Evolutionary conservation across 1,140 invertebrate species (phyloP), one percentile per base, ranked within the genome.

Genomic region (Saccostrea glomerata): DNA sequence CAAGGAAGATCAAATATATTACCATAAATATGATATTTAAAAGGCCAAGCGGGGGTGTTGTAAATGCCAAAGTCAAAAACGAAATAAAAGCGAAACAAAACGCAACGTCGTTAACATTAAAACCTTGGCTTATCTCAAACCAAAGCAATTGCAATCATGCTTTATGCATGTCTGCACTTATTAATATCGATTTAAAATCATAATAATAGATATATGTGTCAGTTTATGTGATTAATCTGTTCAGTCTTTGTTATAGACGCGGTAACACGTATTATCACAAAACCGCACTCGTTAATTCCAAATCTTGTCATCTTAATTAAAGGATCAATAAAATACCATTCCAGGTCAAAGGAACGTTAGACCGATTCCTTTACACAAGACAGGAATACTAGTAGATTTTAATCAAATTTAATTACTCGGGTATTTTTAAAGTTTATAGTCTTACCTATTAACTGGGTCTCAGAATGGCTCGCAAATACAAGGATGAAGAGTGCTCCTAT

Each of bases 361-460:
- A 30, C 25, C 30, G 25, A 73, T 73, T 30, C 66, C 25, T 36
- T 0, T 36, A 73, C 25, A 30, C 25, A 30, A 73, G 70, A 73
- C 70, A 36, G 23, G 30, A 36, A 73, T 73, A 73, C 70, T 36
- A 73, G 13, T 12, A 73, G 70, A 73, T 73, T 30, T 23, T 25
- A 73, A 73, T 73, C 70, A 73, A 73, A 73, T 20, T 73, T 73
- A 73, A 73, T 73, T 73, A 36, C 70, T 36, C 70, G 5, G 36
- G 25, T 30, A 73, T 30, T 73, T 73, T 30, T 2, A 36, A 30
- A 73, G 25, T 73, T 36, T 23, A 12, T 13, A 73, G 23, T 30
- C 70, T 73, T 73, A 36, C 70, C 70, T 73, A 73, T 73, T 30
- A 73, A 73, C 30, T 73, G 70, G 70, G 70, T 73, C 70, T 30